Conservation (phyloP, 2,113 vertebrate species). For the Crotophaga sulcirostris region DNA sequence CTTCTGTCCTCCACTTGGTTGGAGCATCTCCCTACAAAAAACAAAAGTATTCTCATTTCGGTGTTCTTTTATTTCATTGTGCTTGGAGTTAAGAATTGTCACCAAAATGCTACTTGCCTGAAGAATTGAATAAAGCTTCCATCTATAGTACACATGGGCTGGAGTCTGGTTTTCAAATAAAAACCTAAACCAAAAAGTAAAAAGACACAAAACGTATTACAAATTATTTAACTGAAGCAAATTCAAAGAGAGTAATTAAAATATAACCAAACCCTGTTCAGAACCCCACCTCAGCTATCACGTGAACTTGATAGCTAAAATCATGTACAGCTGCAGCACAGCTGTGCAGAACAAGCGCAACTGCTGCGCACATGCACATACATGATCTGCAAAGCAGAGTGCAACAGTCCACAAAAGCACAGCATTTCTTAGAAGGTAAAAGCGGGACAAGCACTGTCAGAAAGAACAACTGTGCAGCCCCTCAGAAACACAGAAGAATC, state of each 20-base stretch:
- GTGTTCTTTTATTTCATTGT: background rate
- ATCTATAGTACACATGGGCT: constrained; percentile 97
- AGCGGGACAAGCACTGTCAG: background rate
- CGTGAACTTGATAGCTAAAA: background rate
- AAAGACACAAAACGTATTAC: constrained; percentile 10
- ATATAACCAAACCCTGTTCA: background rate
- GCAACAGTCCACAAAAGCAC: background rate
- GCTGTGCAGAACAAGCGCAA: background rate
- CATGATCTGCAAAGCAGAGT: background rate
- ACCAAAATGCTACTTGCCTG: constrained; percentile 81
- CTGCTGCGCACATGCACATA: background rate
- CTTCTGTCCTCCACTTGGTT: constrained; percentile 95
- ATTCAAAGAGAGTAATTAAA: background rate
- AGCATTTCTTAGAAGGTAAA: background rate
- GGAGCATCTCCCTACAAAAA: constrained; percentile 90
- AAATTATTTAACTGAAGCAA: background rate
- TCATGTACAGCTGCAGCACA: background rate
- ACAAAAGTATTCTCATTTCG: background rate
- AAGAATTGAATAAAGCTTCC: constrained; percentile 97
- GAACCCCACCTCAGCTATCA: background rate
- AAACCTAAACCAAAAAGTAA: constrained; percentile 80
- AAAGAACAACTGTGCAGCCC: background rate
- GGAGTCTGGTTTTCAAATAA: constrained; percentile 99
- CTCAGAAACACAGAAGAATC: background rate
- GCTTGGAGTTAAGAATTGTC: background rate